Percentiles rank a stretch among this genome's conserved stretches.
Conservation (phyloP, 2,113 vertebrate species). For the Alosa alosa region DNA sequence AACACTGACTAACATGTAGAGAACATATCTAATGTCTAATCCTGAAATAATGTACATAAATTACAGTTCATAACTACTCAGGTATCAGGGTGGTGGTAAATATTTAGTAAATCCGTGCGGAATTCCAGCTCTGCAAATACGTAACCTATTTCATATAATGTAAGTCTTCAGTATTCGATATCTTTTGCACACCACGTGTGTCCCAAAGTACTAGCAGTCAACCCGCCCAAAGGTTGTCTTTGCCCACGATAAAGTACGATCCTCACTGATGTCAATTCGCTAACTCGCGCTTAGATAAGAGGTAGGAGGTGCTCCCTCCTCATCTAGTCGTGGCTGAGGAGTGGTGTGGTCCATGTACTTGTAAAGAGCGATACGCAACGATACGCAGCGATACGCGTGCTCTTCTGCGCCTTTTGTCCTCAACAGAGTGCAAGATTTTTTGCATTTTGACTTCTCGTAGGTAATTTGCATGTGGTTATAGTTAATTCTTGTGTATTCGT, state of each 20-base stretch:
- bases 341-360: not conserved
- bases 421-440: not conserved
- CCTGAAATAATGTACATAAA: not conserved
- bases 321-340: slow-evolving; percentile 6
- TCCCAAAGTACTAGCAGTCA: not conserved
- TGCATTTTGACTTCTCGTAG: not conserved
- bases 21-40: too few species aligned
- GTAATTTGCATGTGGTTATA: not conserved
- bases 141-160: too few species aligned
- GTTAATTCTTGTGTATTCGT: not conserved
- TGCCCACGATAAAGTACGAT: not conserved
- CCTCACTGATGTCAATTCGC: not conserved
- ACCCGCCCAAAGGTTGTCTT: not conserved
- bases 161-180: too few species aligned
- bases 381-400: not conserved
- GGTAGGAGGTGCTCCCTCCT: slow-evolving; percentile 2
- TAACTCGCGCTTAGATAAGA: slow-evolving; percentile 5
- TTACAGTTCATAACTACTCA: not conserved
- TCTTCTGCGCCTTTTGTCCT: not conserved
- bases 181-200: not conserved
- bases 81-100: not conserved
- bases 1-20: too few species aligned
- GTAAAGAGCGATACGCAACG: not conserved
- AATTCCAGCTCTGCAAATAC: not conserved
- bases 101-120: not conserved